These are phyloP conservation scores for Vollenhovia emeryi DNA, from an alignment of 1,140 invertebrate genomes.

Conservation along the genomic window DNA sequence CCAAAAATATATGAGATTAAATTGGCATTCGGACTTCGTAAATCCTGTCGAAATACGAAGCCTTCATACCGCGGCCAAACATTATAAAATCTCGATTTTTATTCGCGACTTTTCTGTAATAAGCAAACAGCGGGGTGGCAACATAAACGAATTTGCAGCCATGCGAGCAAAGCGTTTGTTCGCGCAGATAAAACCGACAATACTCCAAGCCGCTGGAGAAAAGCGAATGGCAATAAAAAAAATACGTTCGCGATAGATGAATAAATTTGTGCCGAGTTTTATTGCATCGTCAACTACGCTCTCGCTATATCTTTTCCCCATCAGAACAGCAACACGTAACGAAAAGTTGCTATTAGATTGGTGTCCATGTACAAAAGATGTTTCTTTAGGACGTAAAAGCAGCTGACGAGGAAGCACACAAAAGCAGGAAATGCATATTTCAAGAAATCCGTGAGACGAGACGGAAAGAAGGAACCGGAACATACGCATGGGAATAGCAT, in stretches of 20 bases:
- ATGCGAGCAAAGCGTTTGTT: background rate
- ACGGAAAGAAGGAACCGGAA: constrained; percentile 45
- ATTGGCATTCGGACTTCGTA: background rate
- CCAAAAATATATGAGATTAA: background rate
- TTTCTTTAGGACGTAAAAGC: constrained; percentile 61
- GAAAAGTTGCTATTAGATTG: constrained; percentile 59
- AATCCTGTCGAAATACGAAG: background rate
- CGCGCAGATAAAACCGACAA: constrained; percentile 32
- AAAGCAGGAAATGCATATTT: constrained; percentile 73
- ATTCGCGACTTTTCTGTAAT: background rate
- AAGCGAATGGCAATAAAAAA: constrained; percentile 33
- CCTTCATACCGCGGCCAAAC: background rate
- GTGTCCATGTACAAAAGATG: constrained; percentile 46
- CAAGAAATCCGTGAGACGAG: constrained; percentile 69
- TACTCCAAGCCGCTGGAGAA: background rate
- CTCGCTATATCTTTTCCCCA: background rate
- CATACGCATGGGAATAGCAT: constrained; percentile 21
- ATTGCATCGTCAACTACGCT: background rate
- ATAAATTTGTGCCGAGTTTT: constrained; percentile 60
- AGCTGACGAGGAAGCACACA: constrained; percentile 52
- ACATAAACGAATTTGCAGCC: background rate
- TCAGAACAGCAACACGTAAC: constrained; percentile 15
- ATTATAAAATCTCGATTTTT: background rate
- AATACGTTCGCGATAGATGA: constrained; percentile 17
- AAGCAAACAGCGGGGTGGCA: background rate